Conservation (phyloP, 1,140 invertebrate species). For the Eurosta solidaginis region DNA sequence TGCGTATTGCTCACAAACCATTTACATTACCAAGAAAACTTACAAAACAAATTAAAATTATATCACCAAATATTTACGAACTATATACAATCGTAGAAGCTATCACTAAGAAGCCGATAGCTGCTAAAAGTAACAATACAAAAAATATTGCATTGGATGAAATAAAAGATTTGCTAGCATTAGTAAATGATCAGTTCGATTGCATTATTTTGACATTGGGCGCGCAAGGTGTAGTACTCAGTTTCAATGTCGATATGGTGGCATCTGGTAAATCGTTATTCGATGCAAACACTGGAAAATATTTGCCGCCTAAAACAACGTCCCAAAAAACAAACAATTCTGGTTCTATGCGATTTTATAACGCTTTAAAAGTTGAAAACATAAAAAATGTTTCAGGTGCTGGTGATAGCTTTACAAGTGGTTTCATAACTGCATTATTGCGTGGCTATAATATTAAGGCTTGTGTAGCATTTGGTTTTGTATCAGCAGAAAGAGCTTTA, state of each 20-base stretch:
- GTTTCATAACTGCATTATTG: conserved; percentile 65
- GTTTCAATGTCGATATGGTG: conserved; percentile 40
- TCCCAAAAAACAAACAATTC: conserved; percentile 33
- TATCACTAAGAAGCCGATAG: conserved; percentile 31
- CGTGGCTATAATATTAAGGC: conserved; percentile 58
- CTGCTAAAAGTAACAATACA: not conserved
- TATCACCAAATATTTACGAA: conserved; percentile 77
- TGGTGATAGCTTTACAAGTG: conserved; percentile 69
- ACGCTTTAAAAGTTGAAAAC: conserved; percentile 54
- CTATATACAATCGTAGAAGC: conserved; percentile 63
- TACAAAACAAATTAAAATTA: conserved; percentile 63
- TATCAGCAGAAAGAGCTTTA: conserved; percentile 63
- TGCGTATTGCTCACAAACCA: conserved; percentile 65
- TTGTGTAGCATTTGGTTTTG: conserved; percentile 64
- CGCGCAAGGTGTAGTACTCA: conserved; percentile 63
- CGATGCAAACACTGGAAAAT: not conserved
- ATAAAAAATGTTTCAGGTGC: conserved; percentile 69
- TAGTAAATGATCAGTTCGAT: conserved; percentile 56
- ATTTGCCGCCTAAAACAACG: not conserved
- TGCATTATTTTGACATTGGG: conserved; percentile 67
- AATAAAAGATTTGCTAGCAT: conserved; percentile 39
- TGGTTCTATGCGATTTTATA: conserved; percentile 59
- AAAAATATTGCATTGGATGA: not conserved
- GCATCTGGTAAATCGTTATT: conserved; percentile 41
- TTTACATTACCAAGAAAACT: conserved; percentile 56